Base-by-base conservation (phyloP, 2,113 vertebrate genomes). In the Proterorhinus semilunaris region DNA sequence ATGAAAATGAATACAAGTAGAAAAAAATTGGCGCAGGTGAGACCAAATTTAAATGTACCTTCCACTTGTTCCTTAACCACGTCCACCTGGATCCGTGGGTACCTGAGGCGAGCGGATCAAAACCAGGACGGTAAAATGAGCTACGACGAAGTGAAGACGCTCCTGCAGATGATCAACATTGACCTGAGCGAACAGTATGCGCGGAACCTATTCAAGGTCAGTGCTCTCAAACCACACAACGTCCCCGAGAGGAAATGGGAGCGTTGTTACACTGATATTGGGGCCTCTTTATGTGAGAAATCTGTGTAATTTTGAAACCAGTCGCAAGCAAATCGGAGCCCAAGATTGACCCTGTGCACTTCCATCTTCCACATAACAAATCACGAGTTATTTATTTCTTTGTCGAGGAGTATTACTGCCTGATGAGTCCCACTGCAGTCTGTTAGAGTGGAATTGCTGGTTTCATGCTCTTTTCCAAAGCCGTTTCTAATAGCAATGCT, bases 81-180 rank as follows among this genome's bases (percentile, higher is more conserved):
- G 10, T 0, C 0, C 66, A 95, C 91, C 75, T 99, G 97, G 97
- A 98, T 99, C 89, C 93, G 94, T 0, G 86, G 93, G 68, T 96
- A 98, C 76, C 92, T 99, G 86, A 93, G 86, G 78, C 90, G 90
- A 53, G 97, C 97, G 0, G 97, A 99, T 88, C 93, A 94, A 73
- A 91, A 99, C 88, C 94, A 94, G 76, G 96, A 99, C 51, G 95
- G 95, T 55, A 96, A 95, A 88, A 99, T 99, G 96, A 96, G 92
- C 76, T 98, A 98, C 81, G 91, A 95, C 7, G 96, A 99, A 83
- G 93, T 98, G 78, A 95, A 95, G 77, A 90, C 83, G 80, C 93
- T 99, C 84, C 92, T 99, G 46, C 90, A 92, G 83, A 97, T 99
- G 95, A 94, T 98, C 83, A 99, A 99, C 76, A 95, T 99, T 2